A percentile compares a stretch with the other conserved stretches of the same genome.
phyloP scores from a whole-genome alignment of 2,113 vertebrate genomes.

The Macaca nemestrina region DNA sequence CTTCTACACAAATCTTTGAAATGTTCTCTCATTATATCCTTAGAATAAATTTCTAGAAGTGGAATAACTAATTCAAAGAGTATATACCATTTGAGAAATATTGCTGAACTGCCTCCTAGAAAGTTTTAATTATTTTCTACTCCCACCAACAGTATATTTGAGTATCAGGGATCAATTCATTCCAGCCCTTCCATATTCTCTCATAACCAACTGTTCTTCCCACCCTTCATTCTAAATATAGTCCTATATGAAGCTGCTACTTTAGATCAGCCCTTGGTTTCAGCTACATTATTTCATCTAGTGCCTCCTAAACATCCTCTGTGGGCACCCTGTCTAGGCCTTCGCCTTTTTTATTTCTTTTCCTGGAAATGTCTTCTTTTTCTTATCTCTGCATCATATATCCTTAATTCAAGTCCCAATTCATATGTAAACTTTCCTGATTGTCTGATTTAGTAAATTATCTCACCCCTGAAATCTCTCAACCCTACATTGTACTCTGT shows the following conservation, averaged over 20 bases:
- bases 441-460: not conserved
- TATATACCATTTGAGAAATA: not conserved
- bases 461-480: not conserved
- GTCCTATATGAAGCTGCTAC: not conserved
- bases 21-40: not conserved
- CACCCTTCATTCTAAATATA: not conserved
- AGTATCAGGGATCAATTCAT: not conserved
- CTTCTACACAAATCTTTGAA: not conserved
- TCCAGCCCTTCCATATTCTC: not conserved
- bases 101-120: not conserved
- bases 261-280: not conserved
- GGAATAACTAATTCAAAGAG: not conserved
- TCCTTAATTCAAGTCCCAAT: not conserved
- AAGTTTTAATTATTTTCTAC: not conserved
- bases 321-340: not conserved
- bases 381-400: not conserved
- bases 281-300: not conserved
- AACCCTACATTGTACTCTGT: not conserved
- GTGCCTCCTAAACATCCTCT: not conserved
- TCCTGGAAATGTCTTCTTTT: not conserved
- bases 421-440: not conserved
- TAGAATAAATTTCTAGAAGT: not conserved
- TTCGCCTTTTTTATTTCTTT: not conserved
- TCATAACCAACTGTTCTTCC: not conserved
- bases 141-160: not conserved